Evolutionary conservation across 2,888 invertebrate genomes (phyloP).

Genomic region (Gortyna flavago): DNA sequence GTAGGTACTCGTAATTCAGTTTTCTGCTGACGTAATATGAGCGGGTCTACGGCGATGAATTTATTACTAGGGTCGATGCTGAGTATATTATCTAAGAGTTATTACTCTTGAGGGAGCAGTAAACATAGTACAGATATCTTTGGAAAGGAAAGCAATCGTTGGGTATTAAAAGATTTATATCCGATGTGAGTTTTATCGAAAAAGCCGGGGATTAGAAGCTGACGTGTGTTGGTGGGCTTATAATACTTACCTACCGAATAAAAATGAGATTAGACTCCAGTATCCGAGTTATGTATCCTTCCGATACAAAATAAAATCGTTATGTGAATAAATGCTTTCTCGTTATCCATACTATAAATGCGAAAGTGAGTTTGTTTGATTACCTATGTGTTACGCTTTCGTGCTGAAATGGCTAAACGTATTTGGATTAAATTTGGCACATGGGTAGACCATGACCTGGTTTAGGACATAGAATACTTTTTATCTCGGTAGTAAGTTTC

Average conservation of each 20-base stretch:
- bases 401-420: background rate
- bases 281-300: slow-evolving; percentile 15
- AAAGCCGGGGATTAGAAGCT: slow-evolving; percentile 52
- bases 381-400: no score
- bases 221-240: slow-evolving; percentile 47
- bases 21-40: slow-evolving; percentile 59
- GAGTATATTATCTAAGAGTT: slow-evolving; percentile 52
- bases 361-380: background rate
- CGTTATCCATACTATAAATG: background rate
- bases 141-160: slow-evolving; percentile 36
- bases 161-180: slow-evolving; percentile 54
- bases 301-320: slow-evolving; percentile 20
- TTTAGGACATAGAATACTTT: background rate
- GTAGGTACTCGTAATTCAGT: slow-evolving; percentile 56
- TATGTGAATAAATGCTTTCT: slow-evolving; percentile 9
- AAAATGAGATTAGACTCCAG: slow-evolving; percentile 36
- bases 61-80: slow-evolving; percentile 56
- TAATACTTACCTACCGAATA: slow-evolving; percentile 50
- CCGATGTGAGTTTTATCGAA: slow-evolving; percentile 50
- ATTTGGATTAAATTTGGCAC: background rate
- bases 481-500: background rate
- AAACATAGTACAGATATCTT: slow-evolving; percentile 54
- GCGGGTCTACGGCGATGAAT: slow-evolving; percentile 54
- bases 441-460: background rate
- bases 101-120: slow-evolving; percentile 58